These are phyloP conservation scores for Diplolepis rosae DNA, from an alignment of 2,888 invertebrate genomes.

Conservation along the genomic window DNA sequence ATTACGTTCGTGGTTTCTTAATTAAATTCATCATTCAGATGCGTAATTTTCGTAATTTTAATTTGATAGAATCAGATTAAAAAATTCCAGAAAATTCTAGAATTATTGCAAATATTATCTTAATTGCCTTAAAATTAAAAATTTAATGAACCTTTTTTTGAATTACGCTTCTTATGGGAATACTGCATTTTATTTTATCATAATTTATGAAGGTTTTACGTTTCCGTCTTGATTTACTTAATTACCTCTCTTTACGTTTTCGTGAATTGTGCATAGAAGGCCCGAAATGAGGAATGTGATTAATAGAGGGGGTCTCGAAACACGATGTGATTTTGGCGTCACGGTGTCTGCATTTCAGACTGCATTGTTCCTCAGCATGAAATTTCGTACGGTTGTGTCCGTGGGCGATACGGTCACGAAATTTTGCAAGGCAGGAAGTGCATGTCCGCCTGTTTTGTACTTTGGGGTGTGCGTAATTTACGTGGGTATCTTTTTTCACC, in stretches of 20 bases:
- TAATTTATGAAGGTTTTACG: neutral
- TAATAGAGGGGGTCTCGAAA: slow-evolving; percentile 47
- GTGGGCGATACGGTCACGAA: slow-evolving; percentile 37
- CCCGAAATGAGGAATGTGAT: slow-evolving; percentile 44
- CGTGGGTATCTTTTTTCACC: slow-evolving; percentile 15
- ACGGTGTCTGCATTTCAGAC: slow-evolving; percentile 57
- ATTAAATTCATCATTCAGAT: too few relatives aligned
- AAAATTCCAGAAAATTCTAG: too few relatives aligned
- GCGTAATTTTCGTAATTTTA: too few relatives aligned
- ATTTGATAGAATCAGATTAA: too few relatives aligned
- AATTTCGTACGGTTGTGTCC: slow-evolving; percentile 40
- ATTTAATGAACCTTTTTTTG: too few relatives aligned
- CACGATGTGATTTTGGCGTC: slow-evolving; percentile 56
- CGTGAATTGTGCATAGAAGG: slow-evolving; percentile 24
- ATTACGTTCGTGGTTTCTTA: neutral
- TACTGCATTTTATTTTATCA: too few relatives aligned
- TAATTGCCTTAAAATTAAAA: too few relatives aligned
- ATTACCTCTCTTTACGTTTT: slow-evolving; percentile 12
- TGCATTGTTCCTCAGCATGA: slow-evolving; percentile 54
- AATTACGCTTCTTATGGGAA: too few relatives aligned
- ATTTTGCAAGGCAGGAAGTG: slow-evolving; percentile 47
- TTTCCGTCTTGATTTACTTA: slow-evolving; percentile 2
- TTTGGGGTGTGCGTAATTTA: neutral
- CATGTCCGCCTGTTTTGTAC: slow-evolving; percentile 39
- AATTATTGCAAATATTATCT: too few relatives aligned